A percentile compares a stretch with the other conserved stretches of the same genome.
Conservation (phyloP, 2,113 vertebrate genomes). For the Tragulus kanchil region DNA sequence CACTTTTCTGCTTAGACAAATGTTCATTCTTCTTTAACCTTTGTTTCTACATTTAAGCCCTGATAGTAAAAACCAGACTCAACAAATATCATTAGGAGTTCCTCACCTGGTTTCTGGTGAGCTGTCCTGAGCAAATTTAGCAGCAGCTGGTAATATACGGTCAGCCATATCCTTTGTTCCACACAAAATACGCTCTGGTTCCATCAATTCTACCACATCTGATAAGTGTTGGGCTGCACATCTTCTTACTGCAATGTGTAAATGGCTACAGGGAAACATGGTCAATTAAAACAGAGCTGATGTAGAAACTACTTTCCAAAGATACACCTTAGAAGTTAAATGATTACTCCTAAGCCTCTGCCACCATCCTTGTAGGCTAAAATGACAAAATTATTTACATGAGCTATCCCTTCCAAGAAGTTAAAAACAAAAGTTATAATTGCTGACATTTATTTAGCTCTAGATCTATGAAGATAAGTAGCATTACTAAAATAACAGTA, state of each 20-base stretch:
- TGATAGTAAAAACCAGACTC: constrained; percentile 6
- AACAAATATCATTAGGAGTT: constrained; percentile 22
- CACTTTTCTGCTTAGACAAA: constrained; percentile 62
- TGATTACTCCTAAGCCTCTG: constrained; percentile 35
- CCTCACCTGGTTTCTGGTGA: constrained; percentile 95
- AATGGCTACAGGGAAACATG: constrained; percentile 89
- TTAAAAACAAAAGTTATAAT: constrained; percentile 27
- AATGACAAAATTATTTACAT: constrained; percentile 60
- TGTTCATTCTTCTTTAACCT: not conserved
- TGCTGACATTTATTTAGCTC: constrained; percentile 41
- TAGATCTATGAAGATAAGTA: not conserved
- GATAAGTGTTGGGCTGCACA: constrained; percentile 94
- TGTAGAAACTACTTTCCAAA: constrained; percentile 32
- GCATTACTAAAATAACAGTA: constrained; percentile 18
- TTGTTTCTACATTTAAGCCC: constrained; percentile 41
- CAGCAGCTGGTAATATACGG: constrained; percentile 91
- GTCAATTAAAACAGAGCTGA: not conserved
- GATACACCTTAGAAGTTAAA: constrained; percentile 26
- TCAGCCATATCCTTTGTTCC: constrained; percentile 90
- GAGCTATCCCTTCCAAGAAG: not conserved
- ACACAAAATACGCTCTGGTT: constrained; percentile 90
- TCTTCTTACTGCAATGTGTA: constrained; percentile 92
- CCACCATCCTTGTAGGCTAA: not conserved
- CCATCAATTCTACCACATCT: constrained; percentile 90
- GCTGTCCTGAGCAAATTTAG: constrained; percentile 93